Evolutionary conservation across 2,888 invertebrate species (phyloP).

Genomic region (Nephrocerus scutellatus): DNA sequence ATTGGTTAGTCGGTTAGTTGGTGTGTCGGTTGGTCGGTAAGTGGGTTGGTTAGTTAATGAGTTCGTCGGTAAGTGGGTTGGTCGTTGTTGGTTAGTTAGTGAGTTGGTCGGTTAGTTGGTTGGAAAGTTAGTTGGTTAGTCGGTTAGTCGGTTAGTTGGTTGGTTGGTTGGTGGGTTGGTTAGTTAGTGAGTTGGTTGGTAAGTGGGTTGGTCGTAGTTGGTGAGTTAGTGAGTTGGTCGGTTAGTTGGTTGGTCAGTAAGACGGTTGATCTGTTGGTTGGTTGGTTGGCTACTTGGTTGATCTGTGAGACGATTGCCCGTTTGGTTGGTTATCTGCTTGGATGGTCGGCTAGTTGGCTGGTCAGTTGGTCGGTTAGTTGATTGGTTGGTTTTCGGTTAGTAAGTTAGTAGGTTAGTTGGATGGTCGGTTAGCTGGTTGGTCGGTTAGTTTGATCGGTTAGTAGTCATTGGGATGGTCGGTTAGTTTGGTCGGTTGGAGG

Average conservation of each 20-base stretch:
- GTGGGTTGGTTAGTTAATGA: conserved; percentile 1
- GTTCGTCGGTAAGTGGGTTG: conserved; percentile 2
- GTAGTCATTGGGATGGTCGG: neutral
- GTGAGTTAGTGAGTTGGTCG: too few species aligned
- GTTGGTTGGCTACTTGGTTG: conserved; percentile 1
- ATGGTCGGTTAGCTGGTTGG: conserved; percentile 5
- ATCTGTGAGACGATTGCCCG: conserved; percentile 1
- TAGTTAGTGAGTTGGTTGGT: too few species aligned
- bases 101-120: conserved; percentile 3
- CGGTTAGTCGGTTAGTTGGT: conserved; percentile 3
- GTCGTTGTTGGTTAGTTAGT: conserved; percentile 4
- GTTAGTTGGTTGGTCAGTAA: conserved; percentile 2
- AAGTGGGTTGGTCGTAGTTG: too few species aligned
- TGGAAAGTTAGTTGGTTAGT: conserved; percentile 4
- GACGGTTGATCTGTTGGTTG: conserved; percentile 4
- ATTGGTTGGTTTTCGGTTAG: neutral
- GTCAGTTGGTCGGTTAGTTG: conserved; percentile 2
- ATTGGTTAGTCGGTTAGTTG: conserved; percentile 1
- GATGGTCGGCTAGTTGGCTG: conserved; percentile 2
- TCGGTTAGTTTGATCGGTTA: neutral
- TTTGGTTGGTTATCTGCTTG: neutral
- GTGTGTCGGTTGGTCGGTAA: conserved; percentile 2
- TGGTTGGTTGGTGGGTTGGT: too few species aligned
- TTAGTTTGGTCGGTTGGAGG: conserved; percentile 2
- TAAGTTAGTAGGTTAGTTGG: conserved; percentile 3